Evolutionary conservation across 2,888 invertebrate species (phyloP), one percentile per base, ranked within the genome.

Genomic region (Halictus quadricinctus): DNA sequence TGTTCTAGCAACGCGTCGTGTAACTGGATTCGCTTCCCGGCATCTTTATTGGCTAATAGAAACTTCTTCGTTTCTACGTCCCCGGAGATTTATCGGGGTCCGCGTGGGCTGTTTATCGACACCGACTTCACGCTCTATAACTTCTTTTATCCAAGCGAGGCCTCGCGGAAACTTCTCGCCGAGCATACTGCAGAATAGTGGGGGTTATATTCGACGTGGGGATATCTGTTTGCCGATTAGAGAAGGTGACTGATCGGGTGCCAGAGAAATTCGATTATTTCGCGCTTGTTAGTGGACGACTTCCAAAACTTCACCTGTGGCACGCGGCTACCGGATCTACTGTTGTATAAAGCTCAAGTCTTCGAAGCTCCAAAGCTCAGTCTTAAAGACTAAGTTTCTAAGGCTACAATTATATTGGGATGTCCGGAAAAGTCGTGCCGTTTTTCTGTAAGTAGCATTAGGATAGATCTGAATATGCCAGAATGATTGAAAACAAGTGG

Each of bases 11-110:
- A 69, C 12, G 41, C 50, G 41, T 13, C 78, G 70, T 78, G 58
- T 72, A 78, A 70, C 78, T 72, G 54, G 72, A 46, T 72, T 54
- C 58, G 54, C 58, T 43, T 25, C n/a, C 54, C 41, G 54, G 70
- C 69, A 66, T 70, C 77, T 77, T 70, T 77, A 77, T 77, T 41
- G 77, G 70, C 50, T 54, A 69, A 70, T 70, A 54, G 77, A 77
- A 69, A 54, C 54, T 73, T 73, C 36, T 69, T 41, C 70, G 77
- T n/a, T 70, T 70, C 54, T 8, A 25, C 70, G 54, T 25, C 25
- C 54, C 21, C 18, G 36, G 41, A 72, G 78, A 72, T 78, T 77
- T 66, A 77, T 41, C 69, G 36, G 77, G 12, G 18, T 54, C n/a
- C 48, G 54, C 66, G 77, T 25, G 50, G 77, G 69, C 70, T 69